Evolutionary conservation across 2,113 vertebrate genomes (phyloP).

Genomic region (Microcebus tavaratra): DNA sequence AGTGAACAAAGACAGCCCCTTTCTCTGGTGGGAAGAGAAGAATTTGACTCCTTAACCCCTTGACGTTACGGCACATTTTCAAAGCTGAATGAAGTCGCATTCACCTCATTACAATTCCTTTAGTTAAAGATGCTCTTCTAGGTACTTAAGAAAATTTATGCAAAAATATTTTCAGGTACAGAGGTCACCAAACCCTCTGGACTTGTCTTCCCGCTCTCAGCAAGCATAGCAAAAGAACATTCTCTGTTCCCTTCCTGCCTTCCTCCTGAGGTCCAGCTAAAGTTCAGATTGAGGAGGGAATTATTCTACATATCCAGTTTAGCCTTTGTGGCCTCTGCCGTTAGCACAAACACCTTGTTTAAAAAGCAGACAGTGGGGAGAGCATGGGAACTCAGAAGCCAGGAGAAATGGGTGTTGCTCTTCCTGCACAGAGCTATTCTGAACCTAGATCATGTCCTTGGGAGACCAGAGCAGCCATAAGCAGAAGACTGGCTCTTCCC

Average conservation of each 20-base stretch:
- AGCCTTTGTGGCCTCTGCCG: background rate
- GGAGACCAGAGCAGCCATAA: background rate
- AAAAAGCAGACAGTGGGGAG: background rate
- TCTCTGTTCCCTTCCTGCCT: background rate
- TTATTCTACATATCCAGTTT: background rate
- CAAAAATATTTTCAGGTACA: background rate
- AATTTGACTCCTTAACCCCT: background rate
- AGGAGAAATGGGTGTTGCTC: background rate
- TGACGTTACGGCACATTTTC: background rate
- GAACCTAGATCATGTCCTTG: background rate
- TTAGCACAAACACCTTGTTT: background rate
- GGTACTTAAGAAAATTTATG: background rate
- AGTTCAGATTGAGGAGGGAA: background rate
- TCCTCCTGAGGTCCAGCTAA: background rate
- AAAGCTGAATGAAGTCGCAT: background rate
- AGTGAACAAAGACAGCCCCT: background rate
- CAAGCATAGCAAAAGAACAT: background rate
- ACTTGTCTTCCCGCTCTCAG: background rate
- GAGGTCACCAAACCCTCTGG: background rate
- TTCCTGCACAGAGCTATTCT: background rate
- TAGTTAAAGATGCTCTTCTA: background rate
- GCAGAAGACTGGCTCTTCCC: background rate
- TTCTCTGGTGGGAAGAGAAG: background rate
- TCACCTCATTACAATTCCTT: background rate
- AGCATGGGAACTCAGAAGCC: background rate